phyloP scores from a whole-genome alignment of 2,113 vertebrate species.

The Sterrhoptilus dennistouni region DNA sequence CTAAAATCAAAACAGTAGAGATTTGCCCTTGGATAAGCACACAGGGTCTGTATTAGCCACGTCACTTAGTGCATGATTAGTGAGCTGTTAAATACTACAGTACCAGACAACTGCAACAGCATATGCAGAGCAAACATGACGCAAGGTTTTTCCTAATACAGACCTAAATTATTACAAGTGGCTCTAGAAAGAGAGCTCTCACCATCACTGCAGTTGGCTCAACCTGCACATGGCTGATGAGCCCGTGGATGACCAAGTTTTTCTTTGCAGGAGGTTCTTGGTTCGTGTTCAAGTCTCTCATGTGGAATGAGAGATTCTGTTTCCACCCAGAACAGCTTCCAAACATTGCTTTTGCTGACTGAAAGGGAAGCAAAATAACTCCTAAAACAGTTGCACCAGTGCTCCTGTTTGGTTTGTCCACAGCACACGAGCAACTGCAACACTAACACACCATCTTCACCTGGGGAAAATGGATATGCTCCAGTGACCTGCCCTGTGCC shows the following conservation, averaged over 20 bases:
- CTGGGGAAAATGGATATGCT: not conserved
- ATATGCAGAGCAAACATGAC: not conserved
- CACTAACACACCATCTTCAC: not conserved
- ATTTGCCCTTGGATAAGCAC: not conserved
- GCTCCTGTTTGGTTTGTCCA: not conserved
- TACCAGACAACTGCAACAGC: not conserved
- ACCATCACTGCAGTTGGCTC: not conserved
- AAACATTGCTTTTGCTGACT: not conserved
- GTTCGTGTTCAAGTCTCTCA: accelerated
- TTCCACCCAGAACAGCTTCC: not conserved
- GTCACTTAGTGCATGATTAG: not conserved
- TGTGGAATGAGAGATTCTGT: not conserved
- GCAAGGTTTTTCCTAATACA: not conserved
- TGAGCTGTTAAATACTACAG: not conserved
- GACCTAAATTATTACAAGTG: not conserved
- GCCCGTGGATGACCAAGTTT: accelerated
- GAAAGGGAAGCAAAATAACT: not conserved
- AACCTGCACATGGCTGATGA: not conserved
- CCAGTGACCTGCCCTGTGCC: not conserved
- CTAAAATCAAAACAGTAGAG: not conserved
- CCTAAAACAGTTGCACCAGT: not conserved
- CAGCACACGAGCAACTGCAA: accelerated
- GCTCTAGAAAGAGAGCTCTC: not conserved
- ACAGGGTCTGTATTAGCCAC: not conserved
- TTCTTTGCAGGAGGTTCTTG: not conserved